Base-by-base conservation (phyloP, 2,113 vertebrate genomes). In the Nycticebus coucang region DNA sequence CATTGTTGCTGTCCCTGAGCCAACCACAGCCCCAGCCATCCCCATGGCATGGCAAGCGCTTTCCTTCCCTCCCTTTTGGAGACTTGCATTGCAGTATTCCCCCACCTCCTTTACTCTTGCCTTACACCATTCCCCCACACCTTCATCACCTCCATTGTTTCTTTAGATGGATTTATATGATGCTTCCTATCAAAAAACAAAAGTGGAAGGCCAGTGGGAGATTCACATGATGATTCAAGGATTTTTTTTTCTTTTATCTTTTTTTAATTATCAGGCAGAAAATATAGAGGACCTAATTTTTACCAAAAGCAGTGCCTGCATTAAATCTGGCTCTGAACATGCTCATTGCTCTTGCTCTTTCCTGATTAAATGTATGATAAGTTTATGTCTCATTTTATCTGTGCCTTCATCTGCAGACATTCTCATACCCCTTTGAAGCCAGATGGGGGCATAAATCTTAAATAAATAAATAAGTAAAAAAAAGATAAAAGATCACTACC, bases 381-480 rank as follows among this genome's bases (percentile, higher is more conserved):
- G 18, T 69, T 94, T 80, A 68, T 92, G 57, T 89, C 35, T 92
- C 37, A 35, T 85, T 94, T 91, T 87, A 86, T 59, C n/a, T 72
- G 0, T 37, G 41, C 74, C 50, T 91, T 94, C 8, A 86, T 77
- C 55, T 88, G 30, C 45, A 94, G 59, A 80, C 15, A 33, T 93
- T 86, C 68, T 94, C 14, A 11, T 80, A 60, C 17, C 53, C 66
- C 75, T 96, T 30, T 89, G 74, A 93, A 86, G 64, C 89, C 96
- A 96, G 93, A 91, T 97, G 95, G 71, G 60, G 35, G 7, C 77
- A 92, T 92, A 87, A 93, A 95, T 97, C 87, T 94, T 93, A 94
- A 93, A 92, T 88, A 95, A 91, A 80, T 94, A 96, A 95, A 57
- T 90, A 94, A 93, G 37, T 78, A 62, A 74, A 81, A 95, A 57